Evolutionary conservation across 2,113 vertebrate genomes (phyloP), one percentile per base, ranked within the genome.

Genomic region (Carassius gibelio): DNA sequence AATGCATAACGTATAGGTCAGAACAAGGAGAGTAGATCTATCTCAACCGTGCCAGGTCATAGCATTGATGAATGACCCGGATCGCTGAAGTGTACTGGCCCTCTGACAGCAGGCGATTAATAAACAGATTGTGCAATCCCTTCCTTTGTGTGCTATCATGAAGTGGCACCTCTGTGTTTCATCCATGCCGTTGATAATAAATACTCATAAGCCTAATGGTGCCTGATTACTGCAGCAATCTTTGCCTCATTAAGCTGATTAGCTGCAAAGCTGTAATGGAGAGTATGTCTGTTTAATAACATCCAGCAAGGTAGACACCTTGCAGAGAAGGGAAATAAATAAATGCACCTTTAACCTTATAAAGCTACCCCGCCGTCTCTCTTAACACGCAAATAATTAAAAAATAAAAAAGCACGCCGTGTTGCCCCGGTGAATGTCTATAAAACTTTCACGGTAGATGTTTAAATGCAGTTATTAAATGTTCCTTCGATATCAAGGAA

Each of bases 141-240:
- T 88, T 93, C 92, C 91, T 93, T 92, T 93, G 91, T 90, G 91
- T 92, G 91, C 79, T 90, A 92, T 94, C 93, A 93, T 91, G 90
- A 92, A 88, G 92, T 93, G 94, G 90, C 88, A 91, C 90, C 88
- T 94, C 93, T 94, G 93, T 93, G 94, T 94, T 93, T 91, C 91
- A 90, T 94, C 92, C 89, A 86, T 90, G 92, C 93, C 91, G 93
- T 92, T 87, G 92, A 94, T 94, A 95, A 95, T 95, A 95, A 95
- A 95, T 94, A 94, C 94, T 95, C 94, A 95, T 95, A 94, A 95
- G 94, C 91, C 92, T 95, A 95, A 95, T 95, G 94, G 94, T 89
- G 93, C 94, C 93, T 95, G 94, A 95, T 95, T 95, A 94, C 94
- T 92, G 92, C 93, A 90, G 94, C 95, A 95, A 94, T 95, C 92